These are phyloP conservation scores for Tychaedon coryphoeus DNA, from an alignment of 2,113 vertebrate genomes.

Conservation along the genomic window DNA sequence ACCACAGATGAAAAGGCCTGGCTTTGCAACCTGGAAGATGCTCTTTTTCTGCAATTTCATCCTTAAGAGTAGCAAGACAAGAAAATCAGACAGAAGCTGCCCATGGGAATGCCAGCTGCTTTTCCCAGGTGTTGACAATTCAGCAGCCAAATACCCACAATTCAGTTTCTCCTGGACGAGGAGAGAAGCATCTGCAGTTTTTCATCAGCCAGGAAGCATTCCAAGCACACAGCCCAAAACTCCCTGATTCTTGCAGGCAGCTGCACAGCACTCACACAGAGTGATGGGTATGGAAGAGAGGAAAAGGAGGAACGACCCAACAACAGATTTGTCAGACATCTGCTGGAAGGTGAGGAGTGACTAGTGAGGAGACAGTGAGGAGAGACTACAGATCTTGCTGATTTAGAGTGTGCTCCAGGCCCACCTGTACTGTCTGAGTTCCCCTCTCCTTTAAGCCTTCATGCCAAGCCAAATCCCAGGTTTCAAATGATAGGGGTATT, in stretches of 20 bases:
- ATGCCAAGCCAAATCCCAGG: not conserved
- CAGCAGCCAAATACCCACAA: not conserved
- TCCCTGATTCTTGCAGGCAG: not conserved
- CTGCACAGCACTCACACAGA: not conserved
- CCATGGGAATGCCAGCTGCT: not conserved
- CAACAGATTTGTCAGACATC: not conserved
- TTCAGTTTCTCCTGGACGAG: not conserved
- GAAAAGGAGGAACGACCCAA: not conserved
- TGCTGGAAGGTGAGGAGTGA: not conserved
- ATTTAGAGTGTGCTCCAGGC: not conserved
- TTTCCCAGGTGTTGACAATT: not conserved
- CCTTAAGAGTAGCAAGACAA: not conserved
- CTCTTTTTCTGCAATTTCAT: not conserved
- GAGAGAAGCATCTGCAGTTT: not conserved
- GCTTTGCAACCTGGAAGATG: not conserved
- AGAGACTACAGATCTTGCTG: not conserved
- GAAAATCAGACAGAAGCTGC: not conserved
- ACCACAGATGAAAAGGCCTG: not conserved
- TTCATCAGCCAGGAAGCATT: not conserved
- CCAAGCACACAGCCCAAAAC: fast-evolving
- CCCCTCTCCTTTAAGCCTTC: not conserved
- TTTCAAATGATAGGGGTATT: not conserved
- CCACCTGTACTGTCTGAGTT: not conserved
- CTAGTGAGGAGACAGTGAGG: too few relatives aligned
- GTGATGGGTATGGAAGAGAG: not conserved